These are phyloP conservation scores for Thamnaconus septentrionalis DNA, from an alignment of 2,113 vertebrate genomes.

Conservation along the genomic window DNA sequence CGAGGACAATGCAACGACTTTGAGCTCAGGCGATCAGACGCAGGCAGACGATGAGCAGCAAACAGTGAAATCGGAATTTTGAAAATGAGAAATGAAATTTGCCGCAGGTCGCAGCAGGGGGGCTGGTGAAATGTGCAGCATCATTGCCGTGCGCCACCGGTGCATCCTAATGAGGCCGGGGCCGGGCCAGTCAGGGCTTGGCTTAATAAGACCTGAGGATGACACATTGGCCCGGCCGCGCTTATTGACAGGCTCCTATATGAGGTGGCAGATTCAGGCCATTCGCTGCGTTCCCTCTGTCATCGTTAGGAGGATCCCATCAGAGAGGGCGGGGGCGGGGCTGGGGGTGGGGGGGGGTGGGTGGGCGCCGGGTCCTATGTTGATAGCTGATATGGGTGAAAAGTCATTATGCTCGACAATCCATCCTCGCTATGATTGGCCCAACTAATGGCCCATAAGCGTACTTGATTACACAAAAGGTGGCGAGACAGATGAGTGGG, in stretches of 20 bases:
- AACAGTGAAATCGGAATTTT: too few relatives aligned
- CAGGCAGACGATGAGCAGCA: too few relatives aligned
- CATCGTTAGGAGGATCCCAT: constrained; percentile 63
- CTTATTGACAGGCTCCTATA: constrained; percentile 49
- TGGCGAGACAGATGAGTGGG: constrained; percentile 39
- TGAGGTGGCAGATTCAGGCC: constrained; percentile 68
- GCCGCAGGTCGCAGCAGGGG: background rate
- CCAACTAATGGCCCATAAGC: constrained; percentile 47
- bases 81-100: too few relatives aligned
- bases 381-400: constrained; percentile 45
- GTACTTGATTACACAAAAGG: constrained; percentile 44
- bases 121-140: constrained; percentile 17
- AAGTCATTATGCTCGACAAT: constrained; percentile 41
- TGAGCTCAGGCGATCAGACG: too few relatives aligned
- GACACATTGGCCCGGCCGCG: constrained; percentile 45
- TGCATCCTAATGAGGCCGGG: constrained; percentile 48
- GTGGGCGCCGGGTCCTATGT: background rate
- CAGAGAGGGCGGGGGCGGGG: constrained; percentile 13
- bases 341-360: background rate
- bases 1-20: too few relatives aligned
- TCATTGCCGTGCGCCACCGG: constrained; percentile 9
- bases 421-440: constrained; percentile 21
- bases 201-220: constrained; percentile 57
- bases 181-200: constrained; percentile 18
- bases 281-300: constrained; percentile 55